Evolutionary conservation across 2,797 vertebrate species (phyloP).

Genomic region (Pipistrellus pygmaeus): DNA sequence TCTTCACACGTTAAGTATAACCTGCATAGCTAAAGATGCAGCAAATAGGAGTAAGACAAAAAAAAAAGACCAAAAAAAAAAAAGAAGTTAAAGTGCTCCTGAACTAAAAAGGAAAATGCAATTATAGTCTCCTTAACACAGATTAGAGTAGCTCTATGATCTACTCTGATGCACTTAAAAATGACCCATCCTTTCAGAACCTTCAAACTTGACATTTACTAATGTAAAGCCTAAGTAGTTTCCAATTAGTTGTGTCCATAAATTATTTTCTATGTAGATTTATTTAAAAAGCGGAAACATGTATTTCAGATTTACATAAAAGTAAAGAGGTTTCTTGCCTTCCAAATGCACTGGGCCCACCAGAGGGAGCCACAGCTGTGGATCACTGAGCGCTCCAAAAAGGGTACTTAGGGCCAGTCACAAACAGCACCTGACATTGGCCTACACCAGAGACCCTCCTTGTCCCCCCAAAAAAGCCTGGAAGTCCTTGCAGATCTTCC

Average conservation of each 20-base stretch:
- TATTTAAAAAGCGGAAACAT: background rate
- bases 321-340: too few relatives aligned
- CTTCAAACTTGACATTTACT: background rate
- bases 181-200: background rate
- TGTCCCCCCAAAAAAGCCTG: too few relatives aligned
- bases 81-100: background rate
- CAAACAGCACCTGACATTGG: too few relatives aligned
- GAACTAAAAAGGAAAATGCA: background rate
- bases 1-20: background rate
- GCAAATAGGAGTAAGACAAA: background rate
- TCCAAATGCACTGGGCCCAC: too few relatives aligned
- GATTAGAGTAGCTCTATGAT: background rate
- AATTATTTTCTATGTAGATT: conserved; percentile 13
- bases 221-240: background rate
- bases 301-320: background rate
- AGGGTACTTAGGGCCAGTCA: too few relatives aligned
- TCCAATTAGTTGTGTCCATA: background rate
- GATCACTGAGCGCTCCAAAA: too few relatives aligned
- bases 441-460: too few relatives aligned
- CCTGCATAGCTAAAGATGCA: background rate
- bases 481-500: too few relatives aligned
- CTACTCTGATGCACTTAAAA: background rate
- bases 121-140: background rate
- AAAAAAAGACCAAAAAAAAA: background rate
- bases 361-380: too few relatives aligned